Base-by-base conservation (phyloP, 1,140 invertebrate species). In the Ericerus pela region DNA sequence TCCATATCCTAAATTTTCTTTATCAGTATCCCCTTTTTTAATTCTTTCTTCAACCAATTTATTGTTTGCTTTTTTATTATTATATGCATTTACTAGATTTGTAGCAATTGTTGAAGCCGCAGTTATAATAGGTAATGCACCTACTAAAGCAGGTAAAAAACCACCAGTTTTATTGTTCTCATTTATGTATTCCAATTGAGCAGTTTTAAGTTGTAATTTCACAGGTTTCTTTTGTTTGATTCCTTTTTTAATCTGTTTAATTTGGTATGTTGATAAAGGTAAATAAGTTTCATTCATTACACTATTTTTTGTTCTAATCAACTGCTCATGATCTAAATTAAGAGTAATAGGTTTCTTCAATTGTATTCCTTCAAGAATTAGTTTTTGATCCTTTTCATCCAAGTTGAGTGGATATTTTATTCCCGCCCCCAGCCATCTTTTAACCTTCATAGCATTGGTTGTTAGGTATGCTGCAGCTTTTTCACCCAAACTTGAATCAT, bases 401-500 rank as follows among this genome's bases (percentile, higher is more conserved):
- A 41, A 41, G 8, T 8, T 10, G n/a, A 33, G 8, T 10, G 30
- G 30, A 33, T 33, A n/a, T 33, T 57, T 62, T 41, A 62, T 55
- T 56, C 63, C 62, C 58, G 65, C 63, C 1, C 64, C 66, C 2
- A 68, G 38, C 58, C 64, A 66, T 26, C 36, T 10, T 64, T 69
- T 69, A 16, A 53, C 31, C 57, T 66, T 66, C 61, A 69, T 69
- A 1, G 60, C 58, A 24, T 60, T 64, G 8, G 66, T 60, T 0
- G 67, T 60, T 5, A 57, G 24, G 31, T 55, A 66, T n/a, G 65
- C 63, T 22, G 64, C 62, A 29, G 58, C 55, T 63, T 64, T 67
- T 62, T 69, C 67, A n/a, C 61, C 59, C n/a, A 68, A 47, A 57
- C 24, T 60, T 36, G 66, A 56, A 58, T 73, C 66, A 58, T 62